Percentiles rank a stretch among this genome's conserved stretches.
Conservation (phyloP, 2,797 vertebrate genomes). For the Aselliscus stoliczkanus region DNA sequence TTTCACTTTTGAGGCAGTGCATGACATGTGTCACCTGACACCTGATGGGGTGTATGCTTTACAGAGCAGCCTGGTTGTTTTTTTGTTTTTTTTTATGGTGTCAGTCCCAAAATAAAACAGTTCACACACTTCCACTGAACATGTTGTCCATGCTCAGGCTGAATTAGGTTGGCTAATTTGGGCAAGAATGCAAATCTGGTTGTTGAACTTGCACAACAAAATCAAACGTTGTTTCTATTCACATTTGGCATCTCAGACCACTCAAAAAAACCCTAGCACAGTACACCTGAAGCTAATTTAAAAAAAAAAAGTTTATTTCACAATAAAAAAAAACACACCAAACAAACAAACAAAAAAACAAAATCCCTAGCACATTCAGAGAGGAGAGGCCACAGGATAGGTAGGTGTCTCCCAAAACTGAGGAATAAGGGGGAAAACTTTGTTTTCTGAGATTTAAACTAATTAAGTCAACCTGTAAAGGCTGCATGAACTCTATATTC, state of each 20-base stretch:
- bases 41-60: not conserved
- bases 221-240: not conserved
- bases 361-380: not conserved
- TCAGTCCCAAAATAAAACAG: not conserved
- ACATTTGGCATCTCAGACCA: not conserved
- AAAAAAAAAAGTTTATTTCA: too few relatives aligned
- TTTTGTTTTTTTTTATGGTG: not conserved
- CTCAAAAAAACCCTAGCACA: not conserved
- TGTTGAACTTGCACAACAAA: not conserved
- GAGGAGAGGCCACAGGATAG: not conserved
- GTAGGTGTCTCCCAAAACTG: not conserved
- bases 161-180: not conserved
- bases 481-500: not conserved
- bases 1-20: not conserved
- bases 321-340: too few relatives aligned
- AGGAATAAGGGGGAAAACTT: not conserved
- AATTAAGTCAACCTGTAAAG: not conserved
- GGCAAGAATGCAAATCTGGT: not conserved
- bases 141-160: not conserved
- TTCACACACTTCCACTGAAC: constrained; percentile 8
- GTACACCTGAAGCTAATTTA: too few relatives aligned
- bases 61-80: not conserved
- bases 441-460: not conserved
- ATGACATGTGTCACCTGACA: not conserved
- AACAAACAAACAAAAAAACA: too few relatives aligned